Evolutionary conservation across 2,113 vertebrate species (phyloP).

Genomic region (Cololabis saira): DNA sequence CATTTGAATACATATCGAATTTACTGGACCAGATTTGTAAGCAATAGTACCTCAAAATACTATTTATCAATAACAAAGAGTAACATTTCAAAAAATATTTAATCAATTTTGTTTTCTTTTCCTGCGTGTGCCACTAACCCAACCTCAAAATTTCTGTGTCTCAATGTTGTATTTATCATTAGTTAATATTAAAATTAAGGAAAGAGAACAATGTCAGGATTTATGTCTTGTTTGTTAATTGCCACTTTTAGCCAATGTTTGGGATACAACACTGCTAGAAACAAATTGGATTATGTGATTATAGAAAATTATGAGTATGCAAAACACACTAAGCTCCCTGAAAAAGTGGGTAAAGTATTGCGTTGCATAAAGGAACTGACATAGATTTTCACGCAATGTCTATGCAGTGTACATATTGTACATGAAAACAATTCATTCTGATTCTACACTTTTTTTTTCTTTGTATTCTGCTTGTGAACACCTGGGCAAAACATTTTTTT

Average conservation of each 20-base stretch:
- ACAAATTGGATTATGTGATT: conserved; percentile 67
- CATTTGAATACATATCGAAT: background rate
- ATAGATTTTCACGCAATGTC: background rate
- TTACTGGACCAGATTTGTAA: background rate
- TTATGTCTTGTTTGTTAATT: conserved; percentile 30
- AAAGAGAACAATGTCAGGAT: conserved; percentile 13
- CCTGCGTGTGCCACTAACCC: background rate
- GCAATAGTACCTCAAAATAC: background rate
- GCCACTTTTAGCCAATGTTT: conserved; percentile 27
- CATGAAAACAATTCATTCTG: background rate
- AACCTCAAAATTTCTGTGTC: background rate
- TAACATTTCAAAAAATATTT: conserved; percentile 7
- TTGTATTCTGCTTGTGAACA: background rate
- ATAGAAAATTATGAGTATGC: conserved; percentile 45
- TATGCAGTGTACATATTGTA: background rate
- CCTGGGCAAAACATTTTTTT: too few relatives aligned
- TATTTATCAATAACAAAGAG: conserved; percentile 5
- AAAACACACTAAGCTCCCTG: conserved; percentile 9
- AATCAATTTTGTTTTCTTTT: background rate
- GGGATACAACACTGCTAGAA: conserved; percentile 41
- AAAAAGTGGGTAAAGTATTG: background rate
- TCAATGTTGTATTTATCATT: conserved; percentile 2
- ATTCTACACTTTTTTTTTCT: background rate
- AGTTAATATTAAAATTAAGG: background rate
- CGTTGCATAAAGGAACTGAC: background rate